phyloP scores from a whole-genome alignment of 37 sponge, comb jelly and placozoan species.

The Beroe ovata region DNA sequence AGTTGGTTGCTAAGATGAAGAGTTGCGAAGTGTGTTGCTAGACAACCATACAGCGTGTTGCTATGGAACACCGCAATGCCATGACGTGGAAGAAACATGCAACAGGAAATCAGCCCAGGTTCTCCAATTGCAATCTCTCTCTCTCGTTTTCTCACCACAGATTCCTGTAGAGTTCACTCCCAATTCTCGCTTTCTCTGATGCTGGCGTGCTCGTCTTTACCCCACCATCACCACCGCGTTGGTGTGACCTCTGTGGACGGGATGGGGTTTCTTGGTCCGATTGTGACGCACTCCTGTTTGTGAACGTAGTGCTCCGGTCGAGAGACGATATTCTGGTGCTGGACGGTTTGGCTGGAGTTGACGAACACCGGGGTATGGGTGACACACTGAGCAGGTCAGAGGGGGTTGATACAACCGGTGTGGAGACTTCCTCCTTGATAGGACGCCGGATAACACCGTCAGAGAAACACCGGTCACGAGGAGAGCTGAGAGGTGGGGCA shows the following conservation, averaged over 20 bases:
- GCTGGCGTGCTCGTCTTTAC: neutral
- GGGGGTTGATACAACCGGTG: neutral
- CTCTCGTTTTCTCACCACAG: neutral
- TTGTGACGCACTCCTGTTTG: neutral
- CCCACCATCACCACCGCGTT: neutral
- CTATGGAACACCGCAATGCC: neutral
- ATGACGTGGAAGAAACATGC: neutral
- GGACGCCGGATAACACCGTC: conserved; percentile 27
- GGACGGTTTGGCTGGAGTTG: conserved; percentile 13
- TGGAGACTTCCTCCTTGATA: conserved; percentile 10
- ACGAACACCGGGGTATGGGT: neutral
- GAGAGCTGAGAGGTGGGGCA: neutral
- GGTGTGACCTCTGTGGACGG: too few species aligned
- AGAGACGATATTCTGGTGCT: neutral
- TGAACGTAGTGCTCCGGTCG: neutral
- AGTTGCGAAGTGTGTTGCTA: neutral
- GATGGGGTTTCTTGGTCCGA: neutral
- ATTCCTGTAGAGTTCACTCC: neutral
- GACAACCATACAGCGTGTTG: neutral
- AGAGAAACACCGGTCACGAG: conserved; percentile 39
- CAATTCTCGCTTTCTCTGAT: neutral
- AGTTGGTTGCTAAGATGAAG: too few species aligned
- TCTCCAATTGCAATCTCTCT: too few species aligned
- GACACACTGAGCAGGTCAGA: neutral
- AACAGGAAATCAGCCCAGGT: neutral